Evolutionary conservation across 2,113 vertebrate species (phyloP).

Genomic region (Lipophrys pholis): DNA sequence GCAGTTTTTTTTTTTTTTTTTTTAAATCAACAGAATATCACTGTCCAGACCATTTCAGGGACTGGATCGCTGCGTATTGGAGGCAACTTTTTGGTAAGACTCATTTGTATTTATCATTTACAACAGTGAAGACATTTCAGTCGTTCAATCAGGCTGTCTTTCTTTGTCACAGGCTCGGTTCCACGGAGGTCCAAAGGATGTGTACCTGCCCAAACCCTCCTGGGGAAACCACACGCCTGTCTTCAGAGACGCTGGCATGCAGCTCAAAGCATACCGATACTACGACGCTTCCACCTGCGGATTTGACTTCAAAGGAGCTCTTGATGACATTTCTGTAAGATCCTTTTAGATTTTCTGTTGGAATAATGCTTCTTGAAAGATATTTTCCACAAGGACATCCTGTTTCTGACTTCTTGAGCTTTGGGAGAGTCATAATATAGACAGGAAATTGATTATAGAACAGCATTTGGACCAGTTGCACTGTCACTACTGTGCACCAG

Average conservation of each 20-base stretch:
- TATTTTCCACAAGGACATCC: too few relatives aligned
- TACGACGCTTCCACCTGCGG: constrained; percentile 95
- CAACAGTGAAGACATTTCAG: not conserved
- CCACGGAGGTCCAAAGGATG: constrained; percentile 88
- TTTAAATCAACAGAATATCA: constrained; percentile 84
- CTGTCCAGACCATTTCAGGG: constrained; percentile 97
- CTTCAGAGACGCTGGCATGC: constrained; percentile 95
- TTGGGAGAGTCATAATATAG: too few relatives aligned
- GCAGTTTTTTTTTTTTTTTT: constrained; percentile 1
- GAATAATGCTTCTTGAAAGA: too few relatives aligned
- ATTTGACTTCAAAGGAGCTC: constrained; percentile 93
- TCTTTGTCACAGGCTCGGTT: constrained; percentile 88
- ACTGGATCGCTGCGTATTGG: constrained; percentile 94
- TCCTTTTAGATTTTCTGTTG: too few relatives aligned
- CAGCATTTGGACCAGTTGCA: too few relatives aligned
- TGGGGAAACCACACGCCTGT: constrained; percentile 99
- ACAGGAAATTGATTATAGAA: too few relatives aligned
- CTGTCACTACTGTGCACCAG: too few relatives aligned
- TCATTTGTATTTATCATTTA: not conserved
- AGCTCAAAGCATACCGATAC: constrained; percentile 93
- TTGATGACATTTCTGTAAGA: constrained; percentile 97
- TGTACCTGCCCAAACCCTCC: constrained; percentile 95
- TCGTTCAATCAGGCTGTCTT: not conserved
- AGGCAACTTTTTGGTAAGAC: constrained; percentile 92
- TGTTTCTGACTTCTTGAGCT: too few relatives aligned